Conservation (phyloP, 1,140 invertebrate species). For the Lysiphlebus fabarum region DNA sequence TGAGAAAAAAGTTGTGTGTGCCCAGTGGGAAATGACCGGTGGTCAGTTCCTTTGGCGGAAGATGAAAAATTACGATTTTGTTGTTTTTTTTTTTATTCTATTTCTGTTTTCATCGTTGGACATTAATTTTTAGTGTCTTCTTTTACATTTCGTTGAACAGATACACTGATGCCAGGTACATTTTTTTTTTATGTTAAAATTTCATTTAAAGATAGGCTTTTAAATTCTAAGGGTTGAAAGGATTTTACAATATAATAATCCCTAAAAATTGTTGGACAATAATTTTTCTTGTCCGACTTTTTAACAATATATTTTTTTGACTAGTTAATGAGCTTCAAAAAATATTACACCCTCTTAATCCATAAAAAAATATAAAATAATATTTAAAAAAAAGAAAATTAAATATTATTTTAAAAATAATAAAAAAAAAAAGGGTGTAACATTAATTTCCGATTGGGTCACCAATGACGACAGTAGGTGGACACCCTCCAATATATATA, state of each 20-base stretch:
- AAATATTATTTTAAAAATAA: slow-evolving; percentile 19
- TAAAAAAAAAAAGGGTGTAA: slow-evolving; percentile 19
- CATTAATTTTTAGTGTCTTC: slow-evolving; percentile 30
- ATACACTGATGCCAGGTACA: slow-evolving; percentile 11
- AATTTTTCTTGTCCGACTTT: no score
- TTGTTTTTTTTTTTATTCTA: slow-evolving; percentile 18
- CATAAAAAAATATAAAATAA: slow-evolving; percentile 24
- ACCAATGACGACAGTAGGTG: slow-evolving; percentile 22
- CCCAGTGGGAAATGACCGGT: slow-evolving; percentile 31
- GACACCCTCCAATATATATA: slow-evolving; percentile 9
- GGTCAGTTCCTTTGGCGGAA: slow-evolving; percentile 22
- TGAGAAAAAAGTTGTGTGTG: neutral
- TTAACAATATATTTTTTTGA: neutral
- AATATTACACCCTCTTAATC: slow-evolving; percentile 2
- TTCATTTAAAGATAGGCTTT: slow-evolving; percentile 28
- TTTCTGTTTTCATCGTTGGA: slow-evolving; percentile 1
- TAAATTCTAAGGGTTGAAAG: slow-evolving; percentile 28
- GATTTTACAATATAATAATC: slow-evolving; percentile 16
- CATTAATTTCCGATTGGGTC: slow-evolving; percentile 53
- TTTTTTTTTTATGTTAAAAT: slow-evolving; percentile 34
- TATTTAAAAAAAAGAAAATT: slow-evolving; percentile 33
- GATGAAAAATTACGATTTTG: slow-evolving; percentile 34
- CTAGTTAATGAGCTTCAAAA: neutral
- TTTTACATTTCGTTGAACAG: slow-evolving; percentile 24
- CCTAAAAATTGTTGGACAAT: neutral